Conservation (phyloP, 1,140 invertebrate genomes). For the Drosophila asahinai region DNA sequence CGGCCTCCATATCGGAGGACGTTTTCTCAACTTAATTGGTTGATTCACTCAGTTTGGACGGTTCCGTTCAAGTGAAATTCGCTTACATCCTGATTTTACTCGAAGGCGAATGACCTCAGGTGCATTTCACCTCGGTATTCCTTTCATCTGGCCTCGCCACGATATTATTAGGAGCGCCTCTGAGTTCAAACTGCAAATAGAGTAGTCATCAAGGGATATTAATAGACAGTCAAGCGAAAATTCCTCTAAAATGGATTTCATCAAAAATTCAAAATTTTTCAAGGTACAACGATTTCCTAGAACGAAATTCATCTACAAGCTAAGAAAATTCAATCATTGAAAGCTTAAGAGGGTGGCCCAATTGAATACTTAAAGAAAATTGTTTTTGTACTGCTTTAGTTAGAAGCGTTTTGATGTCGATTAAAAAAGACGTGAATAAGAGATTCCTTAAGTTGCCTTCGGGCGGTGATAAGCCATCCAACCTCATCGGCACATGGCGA, state of each 20-base stretch:
- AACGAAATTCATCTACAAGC: neutral
- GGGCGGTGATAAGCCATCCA: neutral
- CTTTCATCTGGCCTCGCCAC: neutral
- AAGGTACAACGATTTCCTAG: neutral
- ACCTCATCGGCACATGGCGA: neutral
- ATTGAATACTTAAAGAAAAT: neutral
- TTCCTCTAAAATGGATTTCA: neutral
- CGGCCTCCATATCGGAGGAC: conserved; percentile 19
- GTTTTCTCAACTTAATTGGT: neutral
- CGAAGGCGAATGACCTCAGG: neutral
- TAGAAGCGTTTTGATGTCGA: conserved; percentile 7
- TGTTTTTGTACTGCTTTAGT: neutral
- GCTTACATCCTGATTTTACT: conserved; percentile 8
- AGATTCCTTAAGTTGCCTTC: neutral
- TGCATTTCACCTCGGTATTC: neutral
- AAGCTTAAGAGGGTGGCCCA: neutral
- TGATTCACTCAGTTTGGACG: conserved; percentile 10
- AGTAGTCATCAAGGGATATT: no score
- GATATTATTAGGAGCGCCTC: neutral
- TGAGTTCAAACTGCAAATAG: conserved; percentile 13
- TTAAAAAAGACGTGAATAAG: neutral
- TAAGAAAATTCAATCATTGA: neutral
- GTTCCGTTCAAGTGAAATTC: conserved; percentile 5
- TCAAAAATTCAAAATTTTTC: neutral
- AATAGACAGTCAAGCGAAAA: neutral